Conservation (phyloP, 2,888 invertebrate species). For the Drosophila diplacantha region DNA sequence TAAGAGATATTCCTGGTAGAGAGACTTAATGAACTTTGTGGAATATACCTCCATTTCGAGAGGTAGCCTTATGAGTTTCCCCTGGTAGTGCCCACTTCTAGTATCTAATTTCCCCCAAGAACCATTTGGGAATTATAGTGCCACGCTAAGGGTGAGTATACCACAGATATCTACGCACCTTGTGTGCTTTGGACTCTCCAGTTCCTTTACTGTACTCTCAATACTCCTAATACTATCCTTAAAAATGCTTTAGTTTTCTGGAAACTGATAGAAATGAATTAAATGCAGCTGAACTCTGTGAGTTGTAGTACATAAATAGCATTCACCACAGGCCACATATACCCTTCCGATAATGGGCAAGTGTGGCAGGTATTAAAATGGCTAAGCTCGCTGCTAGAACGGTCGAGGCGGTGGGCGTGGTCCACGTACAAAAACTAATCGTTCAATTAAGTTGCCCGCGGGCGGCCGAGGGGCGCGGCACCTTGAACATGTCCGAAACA, state of each 20-base stretch:
- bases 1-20: too few relatives aligned
- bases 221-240: background rate
- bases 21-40: too few relatives aligned
- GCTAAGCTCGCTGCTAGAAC: background rate
- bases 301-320: background rate
- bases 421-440: slow-evolving; percentile 69
- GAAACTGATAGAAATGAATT: background rate
- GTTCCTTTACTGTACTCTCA: background rate
- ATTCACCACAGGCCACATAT: background rate
- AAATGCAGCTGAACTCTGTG: background rate
- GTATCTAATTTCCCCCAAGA: background rate
- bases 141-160: too few relatives aligned
- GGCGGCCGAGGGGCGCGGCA: slow-evolving; percentile 3
- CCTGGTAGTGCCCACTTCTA: background rate
- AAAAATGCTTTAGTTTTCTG: background rate
- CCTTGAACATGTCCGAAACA: slow-evolving; percentile 58
- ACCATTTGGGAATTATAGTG: background rate
- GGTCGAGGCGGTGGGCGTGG: slow-evolving; percentile 48
- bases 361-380: slow-evolving; percentile 1
- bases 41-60: too few relatives aligned
- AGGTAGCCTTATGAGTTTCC: too few relatives aligned
- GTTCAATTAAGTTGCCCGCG: slow-evolving; percentile 63
- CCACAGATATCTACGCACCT: too few relatives aligned
- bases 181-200: background rate
- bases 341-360: background rate